Base-by-base conservation (phyloP, 2,888 invertebrate genomes). In the Drosophila algonquin region DNA sequence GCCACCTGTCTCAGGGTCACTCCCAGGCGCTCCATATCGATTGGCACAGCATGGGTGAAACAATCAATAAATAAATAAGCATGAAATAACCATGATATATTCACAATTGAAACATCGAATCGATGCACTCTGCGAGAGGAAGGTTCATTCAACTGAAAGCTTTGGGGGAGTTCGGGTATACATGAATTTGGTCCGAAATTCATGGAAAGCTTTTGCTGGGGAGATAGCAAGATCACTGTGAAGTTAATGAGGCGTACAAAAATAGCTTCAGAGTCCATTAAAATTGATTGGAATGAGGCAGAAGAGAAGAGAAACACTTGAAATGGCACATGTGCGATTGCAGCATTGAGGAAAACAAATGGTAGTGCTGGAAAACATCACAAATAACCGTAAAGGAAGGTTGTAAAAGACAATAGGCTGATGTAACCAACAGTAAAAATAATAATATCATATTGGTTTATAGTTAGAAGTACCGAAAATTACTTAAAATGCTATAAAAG, bases 1-100 rank as follows among this genome's bases (percentile, higher is more conserved):
- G 63, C 27, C 72, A 54, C 74, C 35, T 55, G 69, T 59, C 55
- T 77, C 82, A 87, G 82, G 82, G 82, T 85, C 88, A 81, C 48
- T 59, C 64, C 50, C 10, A 68, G 64, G 61, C 56, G 77, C 56
- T 81, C 64, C 61, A 56, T 77, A 82, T 87, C 63, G 88, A 82
- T 82, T 82, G 40, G 40, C 40, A n/a, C 40, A 40, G 45, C 35
- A 24, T 24, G 30, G 24, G 53, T 24, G 35, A 58, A 27, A 14
- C 50, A 81, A 81, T 82, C 82, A 75, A 84, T 79, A 87, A 73
- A 60, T 63, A 56, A 74, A 60, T 63, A 56, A 74, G 76, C 30
- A 30, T 71, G 74, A 73, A 65, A 60, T 65, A 72, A 61, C 70
- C 67, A 46, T 68, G 77, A 70, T 62, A 63, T 24, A 14, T 40